These are phyloP conservation scores for Notiomystis cincta DNA, from an alignment of 2,113 vertebrate species.

Conservation along the genomic window DNA sequence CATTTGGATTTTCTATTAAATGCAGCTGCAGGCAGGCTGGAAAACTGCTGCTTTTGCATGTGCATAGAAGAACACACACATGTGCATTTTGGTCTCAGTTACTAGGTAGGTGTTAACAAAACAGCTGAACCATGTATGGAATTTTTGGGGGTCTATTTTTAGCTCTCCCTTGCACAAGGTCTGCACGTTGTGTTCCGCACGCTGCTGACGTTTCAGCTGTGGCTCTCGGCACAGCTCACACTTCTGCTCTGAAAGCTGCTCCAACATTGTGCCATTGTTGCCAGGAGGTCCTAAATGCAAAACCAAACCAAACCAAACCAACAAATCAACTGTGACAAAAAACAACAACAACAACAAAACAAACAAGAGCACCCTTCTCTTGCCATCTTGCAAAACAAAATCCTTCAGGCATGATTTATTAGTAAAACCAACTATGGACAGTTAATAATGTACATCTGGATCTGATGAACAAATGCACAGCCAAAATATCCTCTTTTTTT, in stretches of 20 bases:
- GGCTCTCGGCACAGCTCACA: background rate
- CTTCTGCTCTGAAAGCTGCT: background rate
- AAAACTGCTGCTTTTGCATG: background rate
- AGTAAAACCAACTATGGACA: constrained; percentile 10
- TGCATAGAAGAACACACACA: background rate
- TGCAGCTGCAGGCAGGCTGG: background rate
- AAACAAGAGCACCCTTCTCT: background rate
- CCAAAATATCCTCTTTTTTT: background rate
- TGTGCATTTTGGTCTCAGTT: background rate
- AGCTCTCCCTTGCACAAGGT: background rate
- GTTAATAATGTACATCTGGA: constrained; percentile 59
- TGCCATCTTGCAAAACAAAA: constrained; percentile 23
- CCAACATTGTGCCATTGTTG: background rate
- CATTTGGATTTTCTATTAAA: background rate
- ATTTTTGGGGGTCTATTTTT: background rate
- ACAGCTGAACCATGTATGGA: background rate
- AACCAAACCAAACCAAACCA: background rate
- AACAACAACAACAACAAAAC: background rate
- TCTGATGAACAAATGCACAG: constrained; percentile 58
- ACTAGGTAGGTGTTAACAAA: background rate
- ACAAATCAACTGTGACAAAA: background rate
- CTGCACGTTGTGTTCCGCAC: background rate
- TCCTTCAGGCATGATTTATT: constrained; percentile 24
- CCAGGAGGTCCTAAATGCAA: background rate
- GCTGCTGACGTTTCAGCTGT: background rate